A percentile compares a stretch with the other conserved stretches of the same genome.
These are phyloP conservation scores for Istiophorus platypterus DNA, from an alignment of 2,113 vertebrate genomes.

Conservation along the genomic window DNA sequence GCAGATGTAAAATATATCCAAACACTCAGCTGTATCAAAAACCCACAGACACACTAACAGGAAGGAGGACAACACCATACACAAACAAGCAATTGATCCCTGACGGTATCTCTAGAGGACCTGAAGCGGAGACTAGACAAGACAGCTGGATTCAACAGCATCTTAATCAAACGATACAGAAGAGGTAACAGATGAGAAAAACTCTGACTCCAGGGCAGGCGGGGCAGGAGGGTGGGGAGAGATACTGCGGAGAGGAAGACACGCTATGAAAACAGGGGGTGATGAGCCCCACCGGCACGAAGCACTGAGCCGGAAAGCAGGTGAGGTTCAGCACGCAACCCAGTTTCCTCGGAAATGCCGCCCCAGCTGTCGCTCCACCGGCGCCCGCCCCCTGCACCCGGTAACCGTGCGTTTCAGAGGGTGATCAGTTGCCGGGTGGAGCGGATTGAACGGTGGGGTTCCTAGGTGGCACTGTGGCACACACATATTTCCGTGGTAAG, in stretches of 20 bases:
- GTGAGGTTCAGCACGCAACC: slow-evolving; percentile 55
- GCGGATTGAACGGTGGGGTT: slow-evolving; percentile 12
- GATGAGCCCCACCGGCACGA: slow-evolving; percentile 35
- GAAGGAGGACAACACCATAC: slow-evolving; percentile 6
- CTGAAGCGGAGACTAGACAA: slow-evolving; percentile 48
- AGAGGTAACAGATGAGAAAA: slow-evolving; percentile 48
- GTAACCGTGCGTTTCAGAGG: slow-evolving; percentile 50
- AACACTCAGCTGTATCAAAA: slow-evolving; percentile 35
- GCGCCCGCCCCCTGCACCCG: slow-evolving; percentile 23
- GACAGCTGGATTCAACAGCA: slow-evolving; percentile 54
- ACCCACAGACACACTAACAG: background rate
- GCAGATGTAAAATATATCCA: slow-evolving; percentile 33
- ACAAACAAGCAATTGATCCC: slow-evolving; percentile 52
- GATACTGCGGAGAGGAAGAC: slow-evolving; percentile 28
- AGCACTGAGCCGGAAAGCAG: slow-evolving; percentile 51
- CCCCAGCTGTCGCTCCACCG: slow-evolving; percentile 37
- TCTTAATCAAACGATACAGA: slow-evolving; percentile 69
- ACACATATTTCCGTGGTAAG: slow-evolving; percentile 25
- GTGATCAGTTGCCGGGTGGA: slow-evolving; percentile 42
- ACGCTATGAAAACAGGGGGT: slow-evolving; percentile 36
- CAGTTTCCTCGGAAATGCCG: slow-evolving; percentile 48
- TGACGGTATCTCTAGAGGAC: slow-evolving; percentile 51
- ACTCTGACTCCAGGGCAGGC: slow-evolving; percentile 17
- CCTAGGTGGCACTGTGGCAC: background rate
- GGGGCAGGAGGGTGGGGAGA: background rate